Evolutionary conservation across 2,888 invertebrate species (phyloP).

Genomic region (Agrochola macilenta): DNA sequence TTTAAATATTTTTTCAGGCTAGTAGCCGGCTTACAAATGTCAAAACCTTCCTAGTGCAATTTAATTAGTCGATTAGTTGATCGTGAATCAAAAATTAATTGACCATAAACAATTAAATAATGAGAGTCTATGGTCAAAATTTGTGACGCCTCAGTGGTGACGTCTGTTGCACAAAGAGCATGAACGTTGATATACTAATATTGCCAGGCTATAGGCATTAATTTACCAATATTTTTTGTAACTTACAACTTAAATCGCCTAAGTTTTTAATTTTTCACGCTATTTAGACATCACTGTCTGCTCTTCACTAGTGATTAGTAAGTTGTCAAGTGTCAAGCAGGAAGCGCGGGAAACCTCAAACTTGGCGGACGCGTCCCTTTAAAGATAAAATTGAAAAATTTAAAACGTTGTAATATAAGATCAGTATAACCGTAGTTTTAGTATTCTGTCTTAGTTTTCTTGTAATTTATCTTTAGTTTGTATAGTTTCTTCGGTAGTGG

Average conservation of each 20-base stretch:
- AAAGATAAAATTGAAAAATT: no score
- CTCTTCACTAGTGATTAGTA: not conserved
- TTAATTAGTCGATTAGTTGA: not conserved
- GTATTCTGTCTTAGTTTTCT: no score
- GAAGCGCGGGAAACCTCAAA: no score
- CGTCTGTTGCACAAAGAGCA: not conserved
- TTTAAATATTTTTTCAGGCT: not conserved
- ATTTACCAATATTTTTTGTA: not conserved
- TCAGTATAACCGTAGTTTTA: no score
- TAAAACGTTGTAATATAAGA: no score
- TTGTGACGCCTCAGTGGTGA: no score
- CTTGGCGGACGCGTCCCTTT: no score
- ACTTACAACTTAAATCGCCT: not conserved
- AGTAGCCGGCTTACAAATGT: not conserved
- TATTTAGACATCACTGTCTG: not conserved
- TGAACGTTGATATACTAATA: not conserved
- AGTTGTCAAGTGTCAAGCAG: constrained; percentile 45
- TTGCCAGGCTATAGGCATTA: no score
- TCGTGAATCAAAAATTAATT: not conserved
- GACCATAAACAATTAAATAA: not conserved
- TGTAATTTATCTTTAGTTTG: no score
- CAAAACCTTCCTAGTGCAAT: not conserved
- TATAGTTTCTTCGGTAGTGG: no score
- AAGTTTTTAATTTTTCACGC: not conserved
- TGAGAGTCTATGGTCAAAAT: not conserved